These are phyloP conservation scores for Epinotia nisella DNA, from an alignment of 2,888 invertebrate species.

Conservation along the genomic window DNA sequence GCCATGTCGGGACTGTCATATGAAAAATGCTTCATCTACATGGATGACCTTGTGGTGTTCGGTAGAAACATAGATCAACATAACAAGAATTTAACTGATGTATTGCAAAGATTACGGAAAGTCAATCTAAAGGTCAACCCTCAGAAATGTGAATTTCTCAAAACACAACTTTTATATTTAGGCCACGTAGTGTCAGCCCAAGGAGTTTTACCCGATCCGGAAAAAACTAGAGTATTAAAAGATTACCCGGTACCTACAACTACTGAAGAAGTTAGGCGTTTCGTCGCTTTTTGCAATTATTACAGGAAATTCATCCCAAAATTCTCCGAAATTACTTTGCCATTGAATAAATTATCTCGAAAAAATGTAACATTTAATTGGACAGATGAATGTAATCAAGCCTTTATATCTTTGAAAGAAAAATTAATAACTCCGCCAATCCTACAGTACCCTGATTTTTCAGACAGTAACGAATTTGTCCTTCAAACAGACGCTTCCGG, in stretches of 20 bases:
- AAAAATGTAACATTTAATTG: slow-evolving; percentile 17
- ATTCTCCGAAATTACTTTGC: background rate
- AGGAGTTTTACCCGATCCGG: slow-evolving; percentile 14
- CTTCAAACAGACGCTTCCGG: slow-evolving; percentile 21
- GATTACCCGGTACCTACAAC: slow-evolving; percentile 13
- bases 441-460: slow-evolving; percentile 28
- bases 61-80: background rate
- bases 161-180: slow-evolving; percentile 34
- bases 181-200: slow-evolving; percentile 21
- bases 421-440: slow-evolving; percentile 7
- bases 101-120: background rate
- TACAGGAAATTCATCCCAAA: background rate
- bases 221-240: slow-evolving; percentile 14
- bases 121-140: too few relatives aligned
- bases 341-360: slow-evolving; percentile 9
- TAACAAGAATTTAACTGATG: slow-evolving; percentile 5
- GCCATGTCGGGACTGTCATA: slow-evolving; percentile 18
- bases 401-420: slow-evolving; percentile 7
- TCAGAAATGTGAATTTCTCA: slow-evolving; percentile 25
- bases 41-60: slow-evolving; percentile 8
- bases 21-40: slow-evolving; percentile 3
- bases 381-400: background rate
- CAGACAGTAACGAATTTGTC: slow-evolving; percentile 13
- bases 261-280: slow-evolving; percentile 3
- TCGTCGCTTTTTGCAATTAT: too few relatives aligned